phyloP scores from a whole-genome alignment of 1,140 invertebrate species.

The Diachasma alloeum region DNA sequence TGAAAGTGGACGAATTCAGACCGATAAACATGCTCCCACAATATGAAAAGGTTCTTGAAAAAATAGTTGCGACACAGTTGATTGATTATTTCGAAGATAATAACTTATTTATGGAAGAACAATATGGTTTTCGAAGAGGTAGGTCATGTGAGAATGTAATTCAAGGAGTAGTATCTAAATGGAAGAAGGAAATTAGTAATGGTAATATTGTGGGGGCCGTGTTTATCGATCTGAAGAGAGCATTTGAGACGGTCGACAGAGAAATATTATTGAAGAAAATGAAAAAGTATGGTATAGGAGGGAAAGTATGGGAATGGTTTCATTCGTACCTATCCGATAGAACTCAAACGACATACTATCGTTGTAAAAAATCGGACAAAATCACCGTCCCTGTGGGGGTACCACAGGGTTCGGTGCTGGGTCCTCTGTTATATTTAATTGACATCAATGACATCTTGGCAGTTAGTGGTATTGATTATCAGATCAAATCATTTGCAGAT shows the following conservation, averaged over 20 bases:
- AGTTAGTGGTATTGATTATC: background rate
- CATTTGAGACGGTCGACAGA: too few relatives aligned
- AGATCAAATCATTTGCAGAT: background rate
- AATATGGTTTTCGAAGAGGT: too few relatives aligned
- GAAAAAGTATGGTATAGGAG: slow-evolving; percentile 17
- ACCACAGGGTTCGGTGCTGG: background rate
- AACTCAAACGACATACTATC: background rate
- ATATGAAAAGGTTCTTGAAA: slow-evolving; percentile 37
- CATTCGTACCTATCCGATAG: slow-evolving; percentile 21
- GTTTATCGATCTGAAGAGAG: slow-evolving; percentile 29
- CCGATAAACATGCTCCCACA: slow-evolving; percentile 35
- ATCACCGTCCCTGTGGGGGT: background rate
- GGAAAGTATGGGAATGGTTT: slow-evolving; percentile 21
- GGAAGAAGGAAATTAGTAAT: slow-evolving; percentile 1
- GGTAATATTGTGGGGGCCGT: slow-evolving; percentile 8
- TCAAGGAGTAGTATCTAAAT: background rate
- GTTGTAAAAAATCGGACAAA: background rate
- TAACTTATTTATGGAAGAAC: slow-evolving; percentile 26
- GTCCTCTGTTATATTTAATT: background rate
- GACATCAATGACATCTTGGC: background rate
- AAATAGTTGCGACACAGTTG: slow-evolving; percentile 31
- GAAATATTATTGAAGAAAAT: slow-evolving; percentile 22
- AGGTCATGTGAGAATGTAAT: slow-evolving; percentile 23
- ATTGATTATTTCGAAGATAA: slow-evolving; percentile 18
- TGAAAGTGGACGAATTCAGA: too few relatives aligned